Evolutionary conservation across 1,140 invertebrate species (phyloP), one percentile per base, ranked within the genome.

Genomic region (Zaprionus lachaisei): DNA sequence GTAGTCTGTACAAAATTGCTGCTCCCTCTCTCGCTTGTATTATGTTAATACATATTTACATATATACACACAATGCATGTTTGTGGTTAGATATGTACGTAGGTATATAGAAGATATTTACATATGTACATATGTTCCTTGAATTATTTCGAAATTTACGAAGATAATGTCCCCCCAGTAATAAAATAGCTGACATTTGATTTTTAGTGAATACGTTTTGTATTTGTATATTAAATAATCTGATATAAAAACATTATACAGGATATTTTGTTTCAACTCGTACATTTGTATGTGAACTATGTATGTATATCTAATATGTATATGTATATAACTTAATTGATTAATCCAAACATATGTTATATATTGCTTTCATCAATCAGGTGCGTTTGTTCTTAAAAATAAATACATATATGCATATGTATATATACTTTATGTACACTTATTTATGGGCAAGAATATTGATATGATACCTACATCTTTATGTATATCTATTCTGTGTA

Each of bases 211-310:
- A 51, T 63, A 63, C 31, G 44, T 34, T 66, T 66, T 56, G n/a
- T 67, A 58, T 67, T 67, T 67, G 64, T 58, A 67, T 67, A 57
- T 31, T 67, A 17, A 67, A 58, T 57, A 67, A 58, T 67, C 51
- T 55, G 64, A 67, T 67, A 67, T 67, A 67, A 67, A 67, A 67
- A 57, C 37, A 38, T 67, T 47, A 49, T 54, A 67, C 55, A 47
- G n/a, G 54, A 57, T 67, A 67, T 67, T 56, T 67, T 28, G 26
- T 20, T 57, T 57, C 44, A 47, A 58, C 26, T 67, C 54, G 41
- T 58, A 34, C 31, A 22, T 14, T 31, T 22, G 28, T 57, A 58
- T 37, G 31, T 34, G 26, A 26, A 56, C 15, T 41, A 2, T 38
- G 31, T 34, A 11, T 20, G n/a, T n/a, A 47, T 17, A 47, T 66